A percentile compares a stretch with the other conserved stretches of the same genome.
Evolutionary conservation across 2,888 invertebrate genomes (phyloP).

Genomic region (Parnassius apollo): DNA sequence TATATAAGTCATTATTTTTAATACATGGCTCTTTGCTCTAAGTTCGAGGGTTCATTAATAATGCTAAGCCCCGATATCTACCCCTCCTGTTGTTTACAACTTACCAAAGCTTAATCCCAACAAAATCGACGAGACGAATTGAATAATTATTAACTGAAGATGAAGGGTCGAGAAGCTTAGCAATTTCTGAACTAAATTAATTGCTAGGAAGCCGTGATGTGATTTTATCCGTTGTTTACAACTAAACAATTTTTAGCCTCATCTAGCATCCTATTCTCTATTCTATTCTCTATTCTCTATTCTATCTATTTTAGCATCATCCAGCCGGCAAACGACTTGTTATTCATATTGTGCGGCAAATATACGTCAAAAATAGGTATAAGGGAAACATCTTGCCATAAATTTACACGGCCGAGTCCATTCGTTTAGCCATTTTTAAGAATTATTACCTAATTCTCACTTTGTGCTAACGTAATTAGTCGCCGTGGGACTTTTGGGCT

Average conservation of each 20-base stretch:
- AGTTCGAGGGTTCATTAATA: no score
- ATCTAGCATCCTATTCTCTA: no score
- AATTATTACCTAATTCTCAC: conserved; percentile 38
- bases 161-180: conserved; percentile 21
- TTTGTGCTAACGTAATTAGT: conserved; percentile 20
- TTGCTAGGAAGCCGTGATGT: neutral
- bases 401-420: neutral
- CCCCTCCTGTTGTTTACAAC: conserved; percentile 12
- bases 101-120: conserved; percentile 9
- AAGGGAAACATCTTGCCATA: neutral
- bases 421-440: conserved; percentile 24
- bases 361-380: neutral
- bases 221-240: no score
- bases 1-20: no score
- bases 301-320: no score
- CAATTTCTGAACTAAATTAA: conserved; percentile 9
- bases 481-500: conserved; percentile 13
- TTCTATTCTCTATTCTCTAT: no score
- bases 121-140: conserved; percentile 16
- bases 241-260: no score
- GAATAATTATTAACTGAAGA: conserved; percentile 24
- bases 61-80: neutral
- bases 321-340: no score
- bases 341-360: no score
- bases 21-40: no score